phyloP scores from a whole-genome alignment of 2,888 invertebrate species.

The Psylliodes chrysocephalus region DNA sequence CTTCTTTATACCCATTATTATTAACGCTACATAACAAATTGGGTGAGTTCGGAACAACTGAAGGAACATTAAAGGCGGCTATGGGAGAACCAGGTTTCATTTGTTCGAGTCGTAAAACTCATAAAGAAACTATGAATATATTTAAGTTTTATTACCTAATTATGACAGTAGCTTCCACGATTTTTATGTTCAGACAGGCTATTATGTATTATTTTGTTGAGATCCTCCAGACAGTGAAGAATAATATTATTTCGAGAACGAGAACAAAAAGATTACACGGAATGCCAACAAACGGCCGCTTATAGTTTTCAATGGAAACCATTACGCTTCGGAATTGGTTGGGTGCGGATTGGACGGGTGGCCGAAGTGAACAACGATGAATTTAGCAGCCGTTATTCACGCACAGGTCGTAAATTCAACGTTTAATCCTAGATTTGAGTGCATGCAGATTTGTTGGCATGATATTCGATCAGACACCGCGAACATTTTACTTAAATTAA shows the following conservation, averaged over 20 bases:
- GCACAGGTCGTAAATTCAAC: constrained; percentile 1
- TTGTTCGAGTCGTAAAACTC: constrained; percentile 44
- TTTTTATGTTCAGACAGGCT: constrained; percentile 45
- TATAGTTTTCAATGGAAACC: constrained; percentile 22
- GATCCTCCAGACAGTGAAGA: constrained; percentile 35
- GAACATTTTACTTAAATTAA: too few species aligned
- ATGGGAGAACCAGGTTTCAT: constrained; percentile 41
- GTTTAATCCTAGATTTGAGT: background rate
- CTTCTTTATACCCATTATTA: constrained; percentile 40
- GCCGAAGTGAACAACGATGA: background rate
- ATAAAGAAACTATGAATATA: constrained; percentile 49
- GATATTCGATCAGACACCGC: too few species aligned
- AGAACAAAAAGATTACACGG: constrained; percentile 27
- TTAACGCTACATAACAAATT: constrained; percentile 47
- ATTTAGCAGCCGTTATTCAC: constrained; percentile 2
- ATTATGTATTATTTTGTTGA: constrained; percentile 47
- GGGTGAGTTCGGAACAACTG: constrained; percentile 39
- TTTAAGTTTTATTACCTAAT: constrained; percentile 49
- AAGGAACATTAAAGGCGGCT: constrained; percentile 38
- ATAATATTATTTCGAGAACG: constrained; percentile 21
- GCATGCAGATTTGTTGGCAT: background rate
- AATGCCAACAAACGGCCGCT: constrained; percentile 25
- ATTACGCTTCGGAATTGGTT: constrained; percentile 11
- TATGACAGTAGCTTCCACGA: constrained; percentile 49
- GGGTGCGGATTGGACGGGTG: constrained; percentile 14